Evolutionary conservation across 2,797 vertebrate species (phyloP), one percentile per base, ranked within the genome.

Genomic region (Phalanger gymnotis): DNA sequence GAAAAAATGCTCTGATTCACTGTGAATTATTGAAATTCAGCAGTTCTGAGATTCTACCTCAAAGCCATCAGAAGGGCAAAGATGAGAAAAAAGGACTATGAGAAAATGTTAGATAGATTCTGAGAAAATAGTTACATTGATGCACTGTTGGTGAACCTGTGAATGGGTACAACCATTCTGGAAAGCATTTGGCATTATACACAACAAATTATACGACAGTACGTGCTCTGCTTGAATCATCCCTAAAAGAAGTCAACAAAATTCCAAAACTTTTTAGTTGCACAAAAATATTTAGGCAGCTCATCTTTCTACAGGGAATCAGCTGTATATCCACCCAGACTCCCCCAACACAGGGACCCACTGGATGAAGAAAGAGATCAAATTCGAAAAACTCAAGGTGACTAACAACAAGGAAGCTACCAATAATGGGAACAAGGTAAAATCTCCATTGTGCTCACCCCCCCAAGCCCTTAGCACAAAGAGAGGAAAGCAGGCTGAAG

Each of bases 311-410:
- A 31, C 98, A 99, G 99, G 99, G 94, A 99, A 99, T 98, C 99
- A 99, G 98, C 99, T 98, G 94, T 99, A 99, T 98, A 98, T 99
- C 98, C 99, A 99, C 97, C 99, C 99, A 0, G 99, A 99, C 98
- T 99, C 99, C 0, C 99, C 99, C 93, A 99, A 99, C 98, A 99
- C 99, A 0, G 99, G 99, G 10, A 99, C 99, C 92, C 99, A 99
- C 97, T 99, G 99, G 99, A 99, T 99, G 99, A 99, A 99, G 47
- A 99, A 99, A 96, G 99, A 99, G 96, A 99, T 99, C 91, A 99
- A 99, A 19, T 99, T 99, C 54, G 99, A 99, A 94, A 99, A 99
- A 97, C 98, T 99, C 52, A 99, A 99, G 98, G 99, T 99, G 98
- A 99, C 99, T 97, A 99, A 99, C 99, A 99, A 99, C 98, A 99